Percentiles rank a stretch among this genome's conserved stretches.
phyloP scores from a whole-genome alignment of 2,797 vertebrate species.

The Mycteria americana region DNA sequence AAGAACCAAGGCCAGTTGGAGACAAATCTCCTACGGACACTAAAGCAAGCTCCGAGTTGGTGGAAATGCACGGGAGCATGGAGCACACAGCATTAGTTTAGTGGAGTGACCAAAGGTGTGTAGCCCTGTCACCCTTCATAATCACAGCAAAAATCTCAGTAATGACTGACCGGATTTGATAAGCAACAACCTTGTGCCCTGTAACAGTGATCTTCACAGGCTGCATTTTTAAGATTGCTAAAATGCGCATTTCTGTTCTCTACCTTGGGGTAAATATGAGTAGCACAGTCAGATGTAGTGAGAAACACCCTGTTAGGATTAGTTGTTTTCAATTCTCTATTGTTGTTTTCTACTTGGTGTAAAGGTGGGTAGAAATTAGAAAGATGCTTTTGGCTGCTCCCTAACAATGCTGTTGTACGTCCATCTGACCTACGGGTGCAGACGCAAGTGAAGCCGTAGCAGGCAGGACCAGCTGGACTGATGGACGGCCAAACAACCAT shows the following conservation, averaged over 20 bases:
- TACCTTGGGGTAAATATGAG: background rate
- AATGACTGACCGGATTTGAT: background rate
- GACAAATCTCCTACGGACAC: background rate
- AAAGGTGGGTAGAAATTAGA: background rate
- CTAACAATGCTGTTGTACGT: background rate
- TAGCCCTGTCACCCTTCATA: background rate
- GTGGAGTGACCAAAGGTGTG: background rate
- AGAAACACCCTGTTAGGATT: background rate
- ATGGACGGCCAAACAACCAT: rapidly evolving
- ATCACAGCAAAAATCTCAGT: background rate
- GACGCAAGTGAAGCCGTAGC: background rate
- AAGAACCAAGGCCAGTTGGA: background rate
- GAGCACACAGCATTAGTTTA: background rate
- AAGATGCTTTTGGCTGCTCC: background rate
- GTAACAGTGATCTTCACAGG: background rate
- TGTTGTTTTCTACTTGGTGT: background rate
- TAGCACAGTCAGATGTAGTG: background rate
- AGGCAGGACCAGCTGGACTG: no score
- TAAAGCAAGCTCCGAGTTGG: background rate
- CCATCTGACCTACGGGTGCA: background rate
- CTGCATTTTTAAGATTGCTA: background rate
- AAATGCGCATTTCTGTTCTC: background rate
- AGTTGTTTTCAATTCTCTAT: background rate
- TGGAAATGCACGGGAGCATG: background rate
- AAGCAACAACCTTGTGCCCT: background rate